Base-by-base conservation (phyloP, 2,113 vertebrate genomes). In the Caracal caracal region DNA sequence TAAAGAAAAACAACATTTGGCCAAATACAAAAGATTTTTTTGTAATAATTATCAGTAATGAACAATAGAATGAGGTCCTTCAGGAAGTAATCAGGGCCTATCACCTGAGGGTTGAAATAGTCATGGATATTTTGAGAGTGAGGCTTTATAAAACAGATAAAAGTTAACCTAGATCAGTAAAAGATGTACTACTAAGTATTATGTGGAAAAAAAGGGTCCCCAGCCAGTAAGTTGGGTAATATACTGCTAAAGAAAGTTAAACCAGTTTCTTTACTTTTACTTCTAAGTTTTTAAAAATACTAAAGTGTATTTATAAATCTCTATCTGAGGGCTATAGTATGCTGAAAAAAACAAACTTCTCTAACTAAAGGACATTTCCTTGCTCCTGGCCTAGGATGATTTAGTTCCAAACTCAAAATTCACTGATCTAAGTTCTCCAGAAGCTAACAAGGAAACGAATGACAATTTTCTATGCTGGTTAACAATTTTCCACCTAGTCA, bases 331-430 rank as follows among this genome's bases (percentile, higher is more conserved):
- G 26, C 82, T 78, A 88, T 1, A 86, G 28, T 37, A 93, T 30
- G 68, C 37, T 92, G 19, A 75, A 94, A 80, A 91, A 93, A 12
- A 6, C 56, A 90, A 73, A 90, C 5, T 92, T 82, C 66, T 61
- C 59, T 73, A 19, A 73, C 59, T 90, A 79, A 90, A 92, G 53
- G 94, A 87, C 47, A 93, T 49, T 78, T 93, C n/a, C 53, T 96
- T 95, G 2, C 17, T 73, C 26, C 86, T 59, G 15, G 16, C 15
- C 6, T 51, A 71, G 12, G 28, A 80, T 78, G 37, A 92, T 86
- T 95, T 96, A 26, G 95, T 71, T 91, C 47, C 59, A 43, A 94
- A 97, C 65, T 95, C 35, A 95, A 93, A 63, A 95, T 65, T 92
- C 73, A 78, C 37, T 93, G 51, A 95, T 92, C 35, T 47, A 96